Conservation (phyloP, 1,140 invertebrate species). For the Nasonia longicornis region DNA sequence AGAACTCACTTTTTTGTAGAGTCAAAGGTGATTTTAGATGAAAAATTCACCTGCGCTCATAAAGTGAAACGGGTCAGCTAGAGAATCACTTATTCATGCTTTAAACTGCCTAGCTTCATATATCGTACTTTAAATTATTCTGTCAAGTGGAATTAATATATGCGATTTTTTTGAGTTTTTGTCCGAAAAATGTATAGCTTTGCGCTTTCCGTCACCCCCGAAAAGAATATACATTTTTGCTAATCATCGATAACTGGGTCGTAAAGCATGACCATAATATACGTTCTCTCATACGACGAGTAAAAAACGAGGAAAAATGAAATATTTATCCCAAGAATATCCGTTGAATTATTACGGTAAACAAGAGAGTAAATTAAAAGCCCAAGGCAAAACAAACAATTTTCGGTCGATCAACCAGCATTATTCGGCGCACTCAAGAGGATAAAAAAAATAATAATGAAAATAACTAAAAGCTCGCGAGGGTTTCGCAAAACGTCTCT, state of each 20-base stretch:
- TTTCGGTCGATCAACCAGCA: background rate
- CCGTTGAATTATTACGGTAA: too few relatives aligned
- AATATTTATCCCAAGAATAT: too few relatives aligned
- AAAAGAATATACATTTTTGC: too few relatives aligned
- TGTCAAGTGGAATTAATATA: background rate
- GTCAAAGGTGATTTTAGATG: conserved; percentile 14
- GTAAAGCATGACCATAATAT: too few relatives aligned
- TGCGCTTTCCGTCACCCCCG: too few relatives aligned
- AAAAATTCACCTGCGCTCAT: conserved; percentile 8
- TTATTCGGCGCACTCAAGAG: background rate
- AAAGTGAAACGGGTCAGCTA: background rate
- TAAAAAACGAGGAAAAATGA: too few relatives aligned
- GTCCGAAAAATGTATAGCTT: too few relatives aligned
- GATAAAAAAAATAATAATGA: background rate
- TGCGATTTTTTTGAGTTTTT: background rate
- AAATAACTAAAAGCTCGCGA: background rate
- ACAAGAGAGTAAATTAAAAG: background rate
- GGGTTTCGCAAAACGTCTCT: background rate
- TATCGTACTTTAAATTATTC: conserved; percentile 11
- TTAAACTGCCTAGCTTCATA: background rate
- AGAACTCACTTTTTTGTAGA: background rate
- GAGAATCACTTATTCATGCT: conserved; percentile 16
- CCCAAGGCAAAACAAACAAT: background rate
- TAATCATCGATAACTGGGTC: too few relatives aligned
- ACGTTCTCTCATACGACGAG: too few relatives aligned